These are phyloP conservation scores for Diploscapter pachys DNA, from an alignment of 1,140 invertebrate species.

Conservation along the genomic window DNA sequence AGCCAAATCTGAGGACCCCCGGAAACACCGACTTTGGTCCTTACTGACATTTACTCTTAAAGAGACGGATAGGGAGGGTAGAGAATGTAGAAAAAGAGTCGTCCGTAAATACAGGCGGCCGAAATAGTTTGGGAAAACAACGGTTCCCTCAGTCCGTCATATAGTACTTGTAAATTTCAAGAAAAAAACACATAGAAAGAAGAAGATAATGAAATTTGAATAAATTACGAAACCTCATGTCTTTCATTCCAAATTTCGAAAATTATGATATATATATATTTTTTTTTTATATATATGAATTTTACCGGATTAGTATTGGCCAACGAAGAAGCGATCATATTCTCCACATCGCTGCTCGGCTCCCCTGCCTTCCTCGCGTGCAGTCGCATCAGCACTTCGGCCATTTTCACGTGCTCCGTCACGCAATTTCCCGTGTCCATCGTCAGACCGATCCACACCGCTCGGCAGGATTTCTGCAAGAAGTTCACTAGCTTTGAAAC, in stretches of 20 bases:
- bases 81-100: too few species aligned
- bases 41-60: too few species aligned
- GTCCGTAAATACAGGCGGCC: too few species aligned
- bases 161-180: too few species aligned
- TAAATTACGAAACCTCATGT: neutral
- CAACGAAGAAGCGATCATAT: slow-evolving; percentile 50
- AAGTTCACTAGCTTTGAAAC: neutral
- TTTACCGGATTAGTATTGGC: slow-evolving; percentile 35
- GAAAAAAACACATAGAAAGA: too few species aligned
- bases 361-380: slow-evolving; percentile 47
- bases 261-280: neutral
- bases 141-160: too few species aligned
- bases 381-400: slow-evolving; percentile 43
- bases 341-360: slow-evolving; percentile 52
- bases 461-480: slow-evolving; percentile 23
- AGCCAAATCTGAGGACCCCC: too few species aligned
- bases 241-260: neutral
- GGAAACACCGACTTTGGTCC: too few species aligned
- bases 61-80: too few species aligned
- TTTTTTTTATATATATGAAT: neutral
- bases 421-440: slow-evolving; percentile 1
- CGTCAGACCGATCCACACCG: slow-evolving; percentile 17
- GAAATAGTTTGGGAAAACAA: too few species aligned
- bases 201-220: too few species aligned
- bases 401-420: slow-evolving; percentile 33